Percentiles rank a stretch among this genome's conserved stretches.
These are phyloP conservation scores for Ethmia dodecea DNA, from an alignment of 2,888 invertebrate species.

Conservation along the genomic window DNA sequence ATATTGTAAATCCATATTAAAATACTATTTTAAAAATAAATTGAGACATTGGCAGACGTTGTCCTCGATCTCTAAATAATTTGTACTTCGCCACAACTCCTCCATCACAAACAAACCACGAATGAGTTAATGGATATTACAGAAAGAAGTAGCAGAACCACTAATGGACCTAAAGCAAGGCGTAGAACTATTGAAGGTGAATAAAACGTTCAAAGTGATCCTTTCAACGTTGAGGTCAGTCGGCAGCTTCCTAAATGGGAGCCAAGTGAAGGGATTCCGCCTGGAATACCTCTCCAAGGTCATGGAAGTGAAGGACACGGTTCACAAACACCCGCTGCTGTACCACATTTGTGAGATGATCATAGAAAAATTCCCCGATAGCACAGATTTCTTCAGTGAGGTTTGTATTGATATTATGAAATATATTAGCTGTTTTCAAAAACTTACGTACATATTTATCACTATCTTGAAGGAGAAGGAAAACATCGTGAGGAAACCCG, in stretches of 20 bases:
- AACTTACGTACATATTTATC: too few species aligned
- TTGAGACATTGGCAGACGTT: too few species aligned
- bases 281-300: constrained; percentile 98
- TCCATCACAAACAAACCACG: neutral
- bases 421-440: too few species aligned
- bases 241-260: constrained; percentile 97
- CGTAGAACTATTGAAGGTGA: constrained; percentile 92
- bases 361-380: constrained; percentile 96
- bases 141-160: constrained; percentile 98
- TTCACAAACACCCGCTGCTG: constrained; percentile 98
- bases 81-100: neutral
- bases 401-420: too few species aligned
- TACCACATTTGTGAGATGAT: constrained; percentile 99
- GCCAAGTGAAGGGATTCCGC: constrained; percentile 96
- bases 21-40: too few species aligned
- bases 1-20: too few species aligned
- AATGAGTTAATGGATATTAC: constrained; percentile 19
- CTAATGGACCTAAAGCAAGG: constrained; percentile 99
- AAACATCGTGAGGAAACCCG: too few species aligned
- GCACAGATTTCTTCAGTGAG: constrained; percentile 98
- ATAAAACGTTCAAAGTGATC: constrained; percentile 96
- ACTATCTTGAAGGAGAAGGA: too few species aligned
- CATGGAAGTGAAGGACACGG: constrained; percentile 99
- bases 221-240: constrained; percentile 95
- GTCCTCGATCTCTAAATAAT: too few species aligned